phyloP scores from a whole-genome alignment of 1,140 invertebrate genomes.

The Cryptotermes secundus region DNA sequence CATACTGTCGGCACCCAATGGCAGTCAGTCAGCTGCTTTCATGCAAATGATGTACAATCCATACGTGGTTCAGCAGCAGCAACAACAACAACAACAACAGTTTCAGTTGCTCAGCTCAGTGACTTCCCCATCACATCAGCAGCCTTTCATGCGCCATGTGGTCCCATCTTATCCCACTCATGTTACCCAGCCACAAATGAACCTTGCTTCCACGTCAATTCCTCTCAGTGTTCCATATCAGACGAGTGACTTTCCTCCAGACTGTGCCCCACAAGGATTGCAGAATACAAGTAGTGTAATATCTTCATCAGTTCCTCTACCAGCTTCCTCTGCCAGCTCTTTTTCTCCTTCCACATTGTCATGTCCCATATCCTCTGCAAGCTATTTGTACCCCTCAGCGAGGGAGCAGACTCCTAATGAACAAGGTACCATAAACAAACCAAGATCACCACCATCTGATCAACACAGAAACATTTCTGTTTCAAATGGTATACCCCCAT shows the following conservation, averaged over 20 bases:
- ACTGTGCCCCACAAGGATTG: neutral
- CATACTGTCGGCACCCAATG: constrained; percentile 12
- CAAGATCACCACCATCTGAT: neutral
- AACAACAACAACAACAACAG: constrained; percentile 54
- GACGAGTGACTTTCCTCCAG: neutral
- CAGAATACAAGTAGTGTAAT: neutral
- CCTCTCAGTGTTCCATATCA: neutral
- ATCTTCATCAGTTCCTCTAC: neutral
- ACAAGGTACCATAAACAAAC: neutral
- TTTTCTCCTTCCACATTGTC: too few relatives aligned
- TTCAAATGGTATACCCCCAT: neutral
- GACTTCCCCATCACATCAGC: neutral
- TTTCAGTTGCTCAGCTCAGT: constrained; percentile 37
- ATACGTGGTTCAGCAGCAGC: constrained; percentile 55
- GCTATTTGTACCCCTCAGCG: neutral
- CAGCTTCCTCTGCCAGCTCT: neutral
- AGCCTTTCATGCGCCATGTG: constrained; percentile 12
- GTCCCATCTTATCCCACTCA: neutral
- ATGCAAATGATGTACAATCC: constrained; percentile 57
- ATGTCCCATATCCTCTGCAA: neutral
- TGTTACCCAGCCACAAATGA: neutral
- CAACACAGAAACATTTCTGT: neutral
- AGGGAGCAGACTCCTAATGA: neutral
- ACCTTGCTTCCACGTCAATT: neutral
- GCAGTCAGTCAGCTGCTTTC: constrained; percentile 37